A percentile compares a stretch with the other conserved stretches of the same genome.
These are phyloP conservation scores for Cyanistes caeruleus DNA, from an alignment of 2,113 vertebrate genomes.

Conservation along the genomic window DNA sequence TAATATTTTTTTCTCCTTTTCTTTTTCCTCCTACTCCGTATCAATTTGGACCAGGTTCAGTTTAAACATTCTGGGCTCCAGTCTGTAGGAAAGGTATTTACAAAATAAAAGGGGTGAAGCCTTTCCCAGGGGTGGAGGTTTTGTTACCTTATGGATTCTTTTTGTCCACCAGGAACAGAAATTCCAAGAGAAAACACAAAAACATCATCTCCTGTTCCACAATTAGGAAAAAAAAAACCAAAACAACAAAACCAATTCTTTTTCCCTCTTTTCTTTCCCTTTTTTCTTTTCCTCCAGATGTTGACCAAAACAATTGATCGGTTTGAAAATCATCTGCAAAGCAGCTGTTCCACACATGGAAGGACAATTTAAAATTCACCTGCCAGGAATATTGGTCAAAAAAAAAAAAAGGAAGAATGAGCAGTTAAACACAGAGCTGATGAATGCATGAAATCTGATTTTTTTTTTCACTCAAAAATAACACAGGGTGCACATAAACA, in stretches of 20 bases:
- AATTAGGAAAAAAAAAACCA: no score
- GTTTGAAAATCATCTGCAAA: neutral
- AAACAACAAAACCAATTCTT: neutral
- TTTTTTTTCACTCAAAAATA: neutral
- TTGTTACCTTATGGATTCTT: neutral
- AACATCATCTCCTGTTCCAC: rapidly evolving
- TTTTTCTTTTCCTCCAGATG: neutral
- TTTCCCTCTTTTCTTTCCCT: rapidly evolving
- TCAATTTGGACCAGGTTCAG: neutral
- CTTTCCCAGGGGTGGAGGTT: neutral
- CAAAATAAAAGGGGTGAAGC: neutral
- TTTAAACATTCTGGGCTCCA: neutral
- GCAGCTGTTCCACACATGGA: neutral
- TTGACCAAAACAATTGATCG: neutral
- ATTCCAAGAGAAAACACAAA: neutral
- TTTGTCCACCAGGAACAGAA: rapidly evolving
- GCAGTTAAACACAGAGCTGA: neutral
- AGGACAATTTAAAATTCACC: neutral
- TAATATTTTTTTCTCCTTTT: neutral
- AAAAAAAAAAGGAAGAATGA: neutral
- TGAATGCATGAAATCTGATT: rapidly evolving
- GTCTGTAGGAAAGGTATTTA: neutral
- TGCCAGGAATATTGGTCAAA: rapidly evolving
- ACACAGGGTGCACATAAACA: neutral
- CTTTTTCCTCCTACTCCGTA: neutral